phyloP scores from a whole-genome alignment of 2,797 vertebrate species.

The Hylomyscus alleni region DNA sequence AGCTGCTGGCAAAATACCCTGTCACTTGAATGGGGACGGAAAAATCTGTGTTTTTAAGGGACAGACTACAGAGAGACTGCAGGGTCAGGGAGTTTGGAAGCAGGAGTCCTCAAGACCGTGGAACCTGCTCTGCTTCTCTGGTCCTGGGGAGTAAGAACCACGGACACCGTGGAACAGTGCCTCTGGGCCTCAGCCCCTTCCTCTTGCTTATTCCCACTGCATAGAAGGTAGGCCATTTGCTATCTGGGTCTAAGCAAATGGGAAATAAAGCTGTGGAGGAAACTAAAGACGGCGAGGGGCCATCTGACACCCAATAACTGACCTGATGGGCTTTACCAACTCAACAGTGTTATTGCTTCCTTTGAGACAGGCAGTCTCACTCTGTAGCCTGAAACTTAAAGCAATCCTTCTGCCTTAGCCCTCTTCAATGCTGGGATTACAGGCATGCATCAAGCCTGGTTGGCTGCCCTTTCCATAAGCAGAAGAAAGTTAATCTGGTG shows the following conservation, averaged over 20 bases:
- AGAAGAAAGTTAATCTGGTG: not conserved
- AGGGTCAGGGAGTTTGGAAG: not conserved
- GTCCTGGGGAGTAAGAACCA: not conserved
- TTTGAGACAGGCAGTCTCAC: not conserved
- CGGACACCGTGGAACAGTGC: not conserved
- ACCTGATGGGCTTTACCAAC: not conserved
- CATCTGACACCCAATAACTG: not conserved
- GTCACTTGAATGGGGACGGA: not conserved
- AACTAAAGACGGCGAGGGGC: not conserved
- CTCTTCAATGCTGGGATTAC: not conserved
- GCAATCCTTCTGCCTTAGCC: not conserved
- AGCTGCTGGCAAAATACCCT: not conserved
- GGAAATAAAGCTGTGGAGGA: constrained; percentile 11
- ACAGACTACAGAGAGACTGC: not conserved
- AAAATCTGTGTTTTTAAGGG: not conserved
- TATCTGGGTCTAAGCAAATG: not conserved
- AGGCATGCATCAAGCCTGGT: not conserved
- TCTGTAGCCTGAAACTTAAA: not conserved
- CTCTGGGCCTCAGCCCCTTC: not conserved
- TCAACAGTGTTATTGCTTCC: not conserved
- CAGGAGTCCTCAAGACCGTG: not conserved
- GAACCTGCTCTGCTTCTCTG: not conserved
- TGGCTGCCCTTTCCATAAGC: not conserved
- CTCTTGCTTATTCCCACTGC: not conserved
- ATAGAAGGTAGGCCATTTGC: not conserved